phyloP scores from a whole-genome alignment of 2,888 invertebrate genomes.

The Tortrix viridana region DNA sequence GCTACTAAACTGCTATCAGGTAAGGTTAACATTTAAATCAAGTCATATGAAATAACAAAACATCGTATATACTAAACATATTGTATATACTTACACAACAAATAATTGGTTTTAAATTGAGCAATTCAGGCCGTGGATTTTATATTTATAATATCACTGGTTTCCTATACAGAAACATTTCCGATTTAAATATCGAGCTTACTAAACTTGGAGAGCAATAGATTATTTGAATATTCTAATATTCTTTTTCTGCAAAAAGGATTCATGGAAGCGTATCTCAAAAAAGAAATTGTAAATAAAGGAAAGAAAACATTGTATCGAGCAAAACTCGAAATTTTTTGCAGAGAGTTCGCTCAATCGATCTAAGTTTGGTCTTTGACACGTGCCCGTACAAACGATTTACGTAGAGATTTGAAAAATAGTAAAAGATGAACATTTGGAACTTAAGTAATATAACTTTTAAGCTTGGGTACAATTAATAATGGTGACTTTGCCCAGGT shows the following conservation, averaged over 20 bases:
- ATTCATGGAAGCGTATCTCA: slow-evolving; percentile 31
- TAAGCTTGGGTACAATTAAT: too few species aligned
- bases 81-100: too few species aligned
- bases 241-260: slow-evolving; percentile 28
- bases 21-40: slow-evolving; percentile 48
- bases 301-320: slow-evolving; percentile 17
- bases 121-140: too few species aligned
- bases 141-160: slow-evolving; percentile 4
- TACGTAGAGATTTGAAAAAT: too few species aligned
- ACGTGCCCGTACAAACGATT: too few species aligned
- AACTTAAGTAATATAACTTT: too few species aligned
- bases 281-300: slow-evolving; percentile 32
- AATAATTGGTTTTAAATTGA: too few species aligned
- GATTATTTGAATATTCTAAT: slow-evolving; percentile 35
- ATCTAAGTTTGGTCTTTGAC: too few species aligned
- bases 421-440: too few species aligned
- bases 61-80: neutral
- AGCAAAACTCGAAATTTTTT: slow-evolving; percentile 24
- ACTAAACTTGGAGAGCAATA: slow-evolving; percentile 24
- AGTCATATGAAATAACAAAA: neutral
- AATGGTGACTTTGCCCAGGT: too few species aligned
- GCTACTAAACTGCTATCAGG: slow-evolving; percentile 94
- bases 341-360: slow-evolving; percentile 3
- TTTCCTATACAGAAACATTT: slow-evolving; percentile 7
- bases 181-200: slow-evolving; percentile 27